Evolutionary conservation across 2,113 vertebrate species (phyloP).

Genomic region (Apteryx mantelli): DNA sequence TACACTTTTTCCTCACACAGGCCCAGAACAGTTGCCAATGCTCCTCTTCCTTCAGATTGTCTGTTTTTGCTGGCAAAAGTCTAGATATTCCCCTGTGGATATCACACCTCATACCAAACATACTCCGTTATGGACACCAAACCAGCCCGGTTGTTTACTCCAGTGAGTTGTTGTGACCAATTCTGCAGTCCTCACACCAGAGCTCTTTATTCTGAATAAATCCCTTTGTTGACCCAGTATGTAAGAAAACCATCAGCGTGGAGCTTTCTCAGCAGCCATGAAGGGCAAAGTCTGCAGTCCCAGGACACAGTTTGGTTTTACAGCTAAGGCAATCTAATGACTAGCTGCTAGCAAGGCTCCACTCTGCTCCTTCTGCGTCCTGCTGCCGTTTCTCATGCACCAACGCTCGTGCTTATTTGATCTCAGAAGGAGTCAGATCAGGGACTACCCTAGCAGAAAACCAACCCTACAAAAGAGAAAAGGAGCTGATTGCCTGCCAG

Average conservation of each 20-base stretch:
- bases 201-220: background rate
- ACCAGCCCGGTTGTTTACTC: background rate
- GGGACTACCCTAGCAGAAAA: background rate
- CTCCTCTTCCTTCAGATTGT: background rate
- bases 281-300: background rate
- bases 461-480: too few relatives aligned
- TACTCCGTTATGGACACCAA: background rate
- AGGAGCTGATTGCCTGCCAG: background rate
- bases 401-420: fast-evolving
- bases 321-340: too few relatives aligned
- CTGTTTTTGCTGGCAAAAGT: background rate
- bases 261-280: background rate
- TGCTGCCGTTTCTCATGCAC: background rate
- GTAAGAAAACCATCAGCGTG: background rate
- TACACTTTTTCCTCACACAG: background rate
- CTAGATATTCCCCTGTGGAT: background rate
- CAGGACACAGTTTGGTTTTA: background rate
- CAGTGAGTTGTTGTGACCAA: background rate
- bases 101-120: background rate
- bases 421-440: background rate
- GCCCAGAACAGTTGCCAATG: background rate
- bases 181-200: background rate
- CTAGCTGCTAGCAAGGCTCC: background rate
- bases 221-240: background rate
- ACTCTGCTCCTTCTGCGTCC: background rate